These are phyloP conservation scores for Sinhomidia bicolor DNA, from an alignment of 2,888 invertebrate genomes.

Conservation along the genomic window DNA sequence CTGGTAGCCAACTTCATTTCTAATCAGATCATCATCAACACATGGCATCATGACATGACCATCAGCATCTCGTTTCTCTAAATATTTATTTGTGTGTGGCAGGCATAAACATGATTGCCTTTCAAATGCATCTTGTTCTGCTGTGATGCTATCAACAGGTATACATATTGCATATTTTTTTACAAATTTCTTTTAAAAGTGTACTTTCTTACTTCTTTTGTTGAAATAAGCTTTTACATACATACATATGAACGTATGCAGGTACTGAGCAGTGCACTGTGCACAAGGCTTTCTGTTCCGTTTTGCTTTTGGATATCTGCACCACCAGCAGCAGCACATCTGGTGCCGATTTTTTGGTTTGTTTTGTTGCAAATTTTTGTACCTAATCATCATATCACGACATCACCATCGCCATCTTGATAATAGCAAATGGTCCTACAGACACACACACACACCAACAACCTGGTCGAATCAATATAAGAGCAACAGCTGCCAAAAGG, in stretches of 20 bases:
- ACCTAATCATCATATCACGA: slow-evolving; percentile 25
- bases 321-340: slow-evolving; percentile 18
- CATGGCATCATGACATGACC: slow-evolving; percentile 4
- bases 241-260: no score
- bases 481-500: slow-evolving; percentile 5
- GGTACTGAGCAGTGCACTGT: background rate
- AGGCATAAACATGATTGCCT: background rate
- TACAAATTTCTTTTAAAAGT: background rate
- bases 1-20: background rate
- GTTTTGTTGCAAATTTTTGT: slow-evolving; percentile 17
- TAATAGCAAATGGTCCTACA: slow-evolving; percentile 46
- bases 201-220: no score
- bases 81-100: slow-evolving; percentile 19
- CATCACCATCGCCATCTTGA: background rate
- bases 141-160: background rate
- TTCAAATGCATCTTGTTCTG: background rate
- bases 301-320: background rate
- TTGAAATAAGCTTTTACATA: no score
- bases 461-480: background rate
- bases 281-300: background rate
- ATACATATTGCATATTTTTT: background rate
- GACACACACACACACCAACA: slow-evolving; percentile 48
- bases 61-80: slow-evolving; percentile 1
- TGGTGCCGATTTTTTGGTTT: slow-evolving; percentile 49
- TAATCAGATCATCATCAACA: slow-evolving; percentile 28